Base-by-base conservation (phyloP, 2,888 invertebrate genomes). In the Onchidella celtica region DNA sequence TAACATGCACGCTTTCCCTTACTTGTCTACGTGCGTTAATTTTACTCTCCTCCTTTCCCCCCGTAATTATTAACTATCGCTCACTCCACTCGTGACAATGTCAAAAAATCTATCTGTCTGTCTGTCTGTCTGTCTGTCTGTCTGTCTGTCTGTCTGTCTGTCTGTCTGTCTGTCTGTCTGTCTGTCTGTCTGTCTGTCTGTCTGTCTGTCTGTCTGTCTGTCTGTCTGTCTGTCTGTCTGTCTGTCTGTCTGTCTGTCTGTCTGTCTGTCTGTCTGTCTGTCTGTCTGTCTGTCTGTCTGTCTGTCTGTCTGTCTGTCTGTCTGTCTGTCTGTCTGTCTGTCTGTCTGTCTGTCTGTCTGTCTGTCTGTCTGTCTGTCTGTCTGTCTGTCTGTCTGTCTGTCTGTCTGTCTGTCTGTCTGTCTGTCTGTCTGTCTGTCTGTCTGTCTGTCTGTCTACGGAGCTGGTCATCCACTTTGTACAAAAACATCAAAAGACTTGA, bases 321-420 rank as follows among this genome's bases (percentile, higher is more conserved):
- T 69, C 69, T 69, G 36, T 69, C 69, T 69, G 36, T 69, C 69
- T 69, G 11, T 69, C 69, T 69, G 11, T 69, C 69, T 69, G 11
- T 69, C 24, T 47, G 17, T 47, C 47, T 70, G 3, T 70, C 70
- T 70, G 17, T 70, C 70, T 70, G 3, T 70, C 70, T 70, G 17
- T 69, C 69, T 69, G 11, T 69, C 69, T 69, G 11, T 69, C 69
- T 69, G 11, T 69, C 24, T 47, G 17, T 47, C 47, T 70, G 3
- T 70, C 70, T 70, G 17, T 70, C 70, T 70, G 3, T 70, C 70
- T 70, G 17, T 69, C 69, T 69, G 11, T 69, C 69, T 69, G 11
- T 69, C 69, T 69, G 11, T 69, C 24, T 47, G 17, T 47, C 47
- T 70, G 3, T 70, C 70, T 70, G 17, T 70, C 70, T 40, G 3